Evolutionary conservation across 2,113 vertebrate species (phyloP).

Genomic region (Ciconia stormi): DNA sequence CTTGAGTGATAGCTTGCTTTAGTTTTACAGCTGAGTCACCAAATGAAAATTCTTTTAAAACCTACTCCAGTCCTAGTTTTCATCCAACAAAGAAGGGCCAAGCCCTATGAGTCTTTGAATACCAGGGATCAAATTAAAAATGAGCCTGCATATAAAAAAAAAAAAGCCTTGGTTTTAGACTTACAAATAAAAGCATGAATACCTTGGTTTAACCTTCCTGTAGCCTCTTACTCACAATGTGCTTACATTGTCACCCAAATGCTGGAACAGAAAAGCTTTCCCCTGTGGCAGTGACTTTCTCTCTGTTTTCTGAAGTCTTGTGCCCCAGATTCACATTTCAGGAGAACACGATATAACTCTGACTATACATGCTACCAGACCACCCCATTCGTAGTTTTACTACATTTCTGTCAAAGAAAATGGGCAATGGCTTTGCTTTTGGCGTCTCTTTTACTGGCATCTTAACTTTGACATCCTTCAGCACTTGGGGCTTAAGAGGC

Average conservation of each 20-base stretch:
- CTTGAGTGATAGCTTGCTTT: not conserved
- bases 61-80: not conserved
- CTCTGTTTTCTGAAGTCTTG: not conserved
- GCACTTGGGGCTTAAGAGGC: not conserved
- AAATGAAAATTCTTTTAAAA: not conserved
- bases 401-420: not conserved
- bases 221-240: not conserved
- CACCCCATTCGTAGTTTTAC: not conserved
- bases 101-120: not conserved
- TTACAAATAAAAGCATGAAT: not conserved
- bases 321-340: not conserved
- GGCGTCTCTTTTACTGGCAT: not conserved
- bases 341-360: not conserved
- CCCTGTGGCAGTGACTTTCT: not conserved
- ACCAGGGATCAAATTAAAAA: not conserved
- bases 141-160: not conserved
- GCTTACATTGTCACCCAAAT: not conserved
- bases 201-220: not conserved
- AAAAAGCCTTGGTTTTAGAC: not conserved
- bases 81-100: not conserved
- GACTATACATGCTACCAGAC: not conserved
- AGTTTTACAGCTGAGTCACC: not conserved
- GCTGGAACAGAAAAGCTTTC: not conserved
- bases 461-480: constrained; percentile 25
- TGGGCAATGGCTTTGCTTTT: not conserved